A percentile compares a stretch with the other conserved stretches of the same genome.
Conservation (phyloP, 2,888 invertebrate genomes). For the Drosophila nigricruria region DNA sequence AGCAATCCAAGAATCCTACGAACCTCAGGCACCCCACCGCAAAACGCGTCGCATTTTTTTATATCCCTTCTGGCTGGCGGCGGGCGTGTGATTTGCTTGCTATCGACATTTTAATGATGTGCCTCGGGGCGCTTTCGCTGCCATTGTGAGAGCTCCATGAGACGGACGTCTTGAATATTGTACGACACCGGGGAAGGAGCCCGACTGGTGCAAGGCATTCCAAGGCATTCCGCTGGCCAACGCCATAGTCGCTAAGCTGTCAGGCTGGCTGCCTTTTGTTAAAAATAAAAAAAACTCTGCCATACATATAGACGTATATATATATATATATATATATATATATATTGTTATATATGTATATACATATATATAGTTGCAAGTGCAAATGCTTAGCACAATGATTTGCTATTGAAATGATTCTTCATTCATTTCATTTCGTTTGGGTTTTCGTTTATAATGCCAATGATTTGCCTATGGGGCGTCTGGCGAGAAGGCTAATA, state of each 20-base stretch:
- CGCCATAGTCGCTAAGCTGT: slow-evolving; percentile 53
- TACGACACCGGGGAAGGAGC: slow-evolving; percentile 12
- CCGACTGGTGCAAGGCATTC: slow-evolving; percentile 44
- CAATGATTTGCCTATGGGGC: slow-evolving; percentile 52
- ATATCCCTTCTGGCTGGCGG: slow-evolving; percentile 67
- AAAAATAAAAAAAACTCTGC: slow-evolving; percentile 4
- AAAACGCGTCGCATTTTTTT: slow-evolving; percentile 67
- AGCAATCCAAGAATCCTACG: slow-evolving; percentile 8
- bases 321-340: slow-evolving; percentile 10
- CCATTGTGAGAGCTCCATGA: slow-evolving; percentile 60
- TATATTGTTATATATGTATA: neutral
- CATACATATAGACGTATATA: neutral
- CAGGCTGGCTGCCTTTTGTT: slow-evolving; percentile 54
- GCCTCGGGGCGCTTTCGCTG: slow-evolving; percentile 70
- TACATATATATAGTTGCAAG: slow-evolving; percentile 21
- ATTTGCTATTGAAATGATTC: slow-evolving; percentile 53
- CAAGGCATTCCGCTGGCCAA: slow-evolving; percentile 62
- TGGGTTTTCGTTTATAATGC: slow-evolving; percentile 43
- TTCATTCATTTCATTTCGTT: slow-evolving; percentile 45
- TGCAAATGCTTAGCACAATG: slow-evolving; percentile 36
- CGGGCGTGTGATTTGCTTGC: slow-evolving; percentile 81
- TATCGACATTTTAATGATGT: slow-evolving; percentile 84
- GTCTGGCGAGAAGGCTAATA: slow-evolving; percentile 41
- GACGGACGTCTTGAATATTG: slow-evolving; percentile 62
- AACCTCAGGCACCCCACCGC: slow-evolving; percentile 46